Evolutionary conservation across 1,140 invertebrate genomes (phyloP).

Genomic region (Pinna nobilis): DNA sequence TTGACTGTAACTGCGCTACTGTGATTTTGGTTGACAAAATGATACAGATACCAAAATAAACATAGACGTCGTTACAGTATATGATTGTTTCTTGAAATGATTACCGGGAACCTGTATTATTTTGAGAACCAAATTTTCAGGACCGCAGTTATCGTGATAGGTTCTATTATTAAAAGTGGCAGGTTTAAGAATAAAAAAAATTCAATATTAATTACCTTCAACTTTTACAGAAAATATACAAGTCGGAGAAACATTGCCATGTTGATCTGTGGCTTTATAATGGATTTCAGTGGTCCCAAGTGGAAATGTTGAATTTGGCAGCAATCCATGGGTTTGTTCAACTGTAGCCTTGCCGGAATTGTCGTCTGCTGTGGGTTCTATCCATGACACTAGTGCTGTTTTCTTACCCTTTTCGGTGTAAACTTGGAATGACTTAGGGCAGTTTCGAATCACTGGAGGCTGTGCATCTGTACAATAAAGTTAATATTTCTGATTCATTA

Average conservation of each 20-base stretch:
- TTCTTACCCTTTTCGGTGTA: conserved; percentile 9
- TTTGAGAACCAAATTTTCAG: too few species aligned
- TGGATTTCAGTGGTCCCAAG: not conserved
- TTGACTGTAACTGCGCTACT: too few species aligned
- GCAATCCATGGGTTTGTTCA: not conserved
- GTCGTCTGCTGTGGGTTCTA: conserved; percentile 4
- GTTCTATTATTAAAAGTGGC: too few species aligned
- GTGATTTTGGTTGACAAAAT: too few species aligned
- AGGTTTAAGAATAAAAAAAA: too few species aligned
- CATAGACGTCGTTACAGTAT: too few species aligned
- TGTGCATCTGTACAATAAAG: conserved; percentile 9
- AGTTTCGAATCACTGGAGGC: conserved; percentile 4
- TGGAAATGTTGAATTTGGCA: not conserved
- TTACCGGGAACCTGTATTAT: too few species aligned
- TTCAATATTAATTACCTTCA: conserved; percentile 5
- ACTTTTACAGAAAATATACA: conserved; percentile 22
- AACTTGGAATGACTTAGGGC: not conserved
- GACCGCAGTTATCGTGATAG: too few species aligned
- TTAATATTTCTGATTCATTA: too few species aligned
- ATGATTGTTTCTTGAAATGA: too few species aligned
- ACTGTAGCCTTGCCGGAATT: conserved; percentile 10
- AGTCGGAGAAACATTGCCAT: not conserved
- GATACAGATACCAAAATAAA: too few species aligned
- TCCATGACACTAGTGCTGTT: conserved; percentile 1
- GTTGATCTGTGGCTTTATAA: conserved; percentile 7